A percentile compares a stretch with the other conserved stretches of the same genome.
Conservation (phyloP, 2,888 invertebrate genomes). For the Melanostoma scalare region DNA sequence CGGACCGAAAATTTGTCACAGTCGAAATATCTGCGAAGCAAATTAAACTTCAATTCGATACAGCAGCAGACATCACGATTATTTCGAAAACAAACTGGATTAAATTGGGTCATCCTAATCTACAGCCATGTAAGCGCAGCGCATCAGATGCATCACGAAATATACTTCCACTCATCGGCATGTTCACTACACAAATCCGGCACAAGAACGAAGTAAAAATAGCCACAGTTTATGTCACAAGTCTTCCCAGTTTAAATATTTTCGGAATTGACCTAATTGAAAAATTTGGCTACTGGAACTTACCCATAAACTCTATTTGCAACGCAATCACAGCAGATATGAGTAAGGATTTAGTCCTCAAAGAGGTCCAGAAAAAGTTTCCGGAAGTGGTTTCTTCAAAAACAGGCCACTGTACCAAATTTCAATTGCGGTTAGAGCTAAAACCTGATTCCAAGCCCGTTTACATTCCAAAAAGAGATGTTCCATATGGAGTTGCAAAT, state of each 20-base stretch:
- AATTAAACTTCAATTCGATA: no score
- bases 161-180: neutral
- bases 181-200: conserved; percentile 4
- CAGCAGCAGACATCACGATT: no score
- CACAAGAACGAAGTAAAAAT: neutral
- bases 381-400: conserved; percentile 15
- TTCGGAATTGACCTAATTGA: conserved; percentile 12
- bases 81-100: no score
- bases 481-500: conserved; percentile 58
- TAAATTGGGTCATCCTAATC: no score
- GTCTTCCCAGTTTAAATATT: neutral
- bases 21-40: no score
- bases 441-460: conserved; percentile 14
- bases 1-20: no score
- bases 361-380: conserved; percentile 21
- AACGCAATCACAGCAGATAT: conserved; percentile 5
- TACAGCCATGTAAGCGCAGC: no score
- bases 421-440: conserved; percentile 35
- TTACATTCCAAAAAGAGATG: conserved; percentile 51
- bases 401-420: conserved; percentile 33
- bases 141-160: conserved; percentile 1
- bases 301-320: conserved; percentile 9
- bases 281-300: conserved; percentile 18
- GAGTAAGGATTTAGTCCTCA: neutral
- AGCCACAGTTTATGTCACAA: conserved; percentile 6